Base-by-base conservation (phyloP, 2,113 vertebrate genomes). In the Potamarius usumacintae region DNA sequence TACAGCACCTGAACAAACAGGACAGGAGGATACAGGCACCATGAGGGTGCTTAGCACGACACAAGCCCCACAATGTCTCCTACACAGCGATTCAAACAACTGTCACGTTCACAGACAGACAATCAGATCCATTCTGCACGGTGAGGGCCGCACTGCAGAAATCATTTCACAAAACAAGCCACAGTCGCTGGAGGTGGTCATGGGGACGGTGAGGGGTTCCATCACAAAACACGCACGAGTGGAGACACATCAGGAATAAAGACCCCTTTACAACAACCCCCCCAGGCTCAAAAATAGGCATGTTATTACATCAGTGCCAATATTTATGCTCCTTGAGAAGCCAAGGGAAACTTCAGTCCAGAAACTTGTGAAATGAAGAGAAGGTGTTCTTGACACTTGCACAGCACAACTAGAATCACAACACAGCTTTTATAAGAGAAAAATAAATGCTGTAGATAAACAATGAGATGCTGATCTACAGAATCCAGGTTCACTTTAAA, bases 1-100 rank as follows among this genome's bases (percentile, higher is more conserved):
- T 92, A 85, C 90, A 63, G 90, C 87, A 92, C 92, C 95, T 96
- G 87, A 69, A 62, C 22, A 69, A 50, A 52, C 52, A 62, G 34
- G 9, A 27, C 2, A 85, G 71, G 11, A 10, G n/a, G 78, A 80
- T 50, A 53, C 25, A 30, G 84, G 27, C 58, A 69, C 60, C 9
- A 69, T 10, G 27, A 63, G 18, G 18, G 71, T 34, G 0, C 30
- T 72, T 6, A 1, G 4, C 9, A 8, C 2, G 6, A 22, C 48
- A 14, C 0, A 53, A 78, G 15, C 42, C 42, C 22, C 6, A 18
- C 14, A 7, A 34, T 0, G 8, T 50, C 18, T 22, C 22, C 5
- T n/a, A n/a, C 48, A n/a, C 71, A 18, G 27, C 4, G 63, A 67
- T 25, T 7, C 17, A 1, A 30, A 69, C 67, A 69, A 69, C 67